Base-by-base conservation (phyloP, 2,113 vertebrate species). In the Colaptes auratus region DNA sequence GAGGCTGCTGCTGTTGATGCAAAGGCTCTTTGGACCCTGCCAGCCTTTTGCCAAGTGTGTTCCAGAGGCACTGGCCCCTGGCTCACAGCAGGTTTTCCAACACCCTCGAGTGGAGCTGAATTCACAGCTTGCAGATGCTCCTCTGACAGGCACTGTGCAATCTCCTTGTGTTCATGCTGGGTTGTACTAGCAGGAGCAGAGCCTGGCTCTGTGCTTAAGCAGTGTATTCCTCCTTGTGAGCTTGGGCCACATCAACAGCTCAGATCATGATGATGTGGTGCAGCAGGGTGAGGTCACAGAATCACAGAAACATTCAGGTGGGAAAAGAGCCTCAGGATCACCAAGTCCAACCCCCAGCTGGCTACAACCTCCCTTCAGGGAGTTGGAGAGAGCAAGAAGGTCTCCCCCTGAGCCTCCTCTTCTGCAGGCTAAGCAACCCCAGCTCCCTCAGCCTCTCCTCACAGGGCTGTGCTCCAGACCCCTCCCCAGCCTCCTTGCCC, bases 1-100 rank as follows among this genome's bases (percentile, higher is more conserved):
- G 72, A 50, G 14, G 6, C 36, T 70, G 39, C 10, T 55, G 24
- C 12, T 66, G 5, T 52, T 66, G 31, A 17, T 69, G 31, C 66
- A 69, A 76, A 94, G 19, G 44, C 7, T 4, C 53, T 59, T 50
- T 53, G 50, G 12, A 8, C 14, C 15, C 21, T 69, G 61, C 11
- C 17, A n/a, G 0, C 11, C 2, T 88, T 70, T 70, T 88, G 16
- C 31, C n/a, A 36, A 52, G 7, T 0, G 0, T 5, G 8, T 13
- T 63, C 7, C 56, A 27, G 35, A 59, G 30, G 14, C 35, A 21
- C 14, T 60, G 21, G 30, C 11, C 33, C 78, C 72, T 48, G 46
- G 19, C 15, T 56, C 1, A 2, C 35, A 73, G 12, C 17, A 0
- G 10, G 12, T 53, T 69, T 74, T 73, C 72, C 3, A 0, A 15